A percentile compares a stretch with the other conserved stretches of the same genome.
Evolutionary conservation across 2,888 invertebrate genomes (phyloP).

Genomic region (Campoplex capitator): DNA sequence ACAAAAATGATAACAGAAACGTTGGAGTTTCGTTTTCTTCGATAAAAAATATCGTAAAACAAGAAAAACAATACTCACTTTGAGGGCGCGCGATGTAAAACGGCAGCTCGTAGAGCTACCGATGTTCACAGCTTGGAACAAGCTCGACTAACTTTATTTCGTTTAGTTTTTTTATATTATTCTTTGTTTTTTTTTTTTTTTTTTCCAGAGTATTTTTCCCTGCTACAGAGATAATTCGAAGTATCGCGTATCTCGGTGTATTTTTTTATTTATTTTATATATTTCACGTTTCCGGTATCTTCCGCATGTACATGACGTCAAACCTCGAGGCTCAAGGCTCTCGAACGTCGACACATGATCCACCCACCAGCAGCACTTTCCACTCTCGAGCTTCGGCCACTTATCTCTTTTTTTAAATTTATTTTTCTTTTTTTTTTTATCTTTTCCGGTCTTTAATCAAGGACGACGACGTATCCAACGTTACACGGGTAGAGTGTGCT

Average conservation of each 20-base stretch:
- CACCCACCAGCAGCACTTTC: conserved; percentile 45
- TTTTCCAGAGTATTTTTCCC: not conserved
- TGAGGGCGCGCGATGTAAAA: conserved; percentile 76
- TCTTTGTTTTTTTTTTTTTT: not conserved
- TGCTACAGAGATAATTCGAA: not conserved
- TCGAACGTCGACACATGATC: conserved; percentile 55
- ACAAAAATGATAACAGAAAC: not conserved
- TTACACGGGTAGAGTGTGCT: conserved; percentile 12
- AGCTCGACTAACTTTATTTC: conserved; percentile 12
- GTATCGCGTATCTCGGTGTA: not conserved
- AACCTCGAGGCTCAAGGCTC: conserved; percentile 18
- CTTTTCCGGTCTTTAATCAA: conserved; percentile 41
- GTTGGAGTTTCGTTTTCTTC: not conserved
- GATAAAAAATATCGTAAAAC: not conserved
- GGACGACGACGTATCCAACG: conserved; percentile 37
- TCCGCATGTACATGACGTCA: conserved; percentile 42
- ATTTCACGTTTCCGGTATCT: conserved; percentile 42
- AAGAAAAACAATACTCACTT: conserved; percentile 72
- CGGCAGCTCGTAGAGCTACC: conserved; percentile 72
- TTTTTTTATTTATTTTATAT: not conserved
- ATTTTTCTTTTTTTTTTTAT: conserved; percentile 19
- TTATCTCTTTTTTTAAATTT: not conserved
- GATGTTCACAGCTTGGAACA: conserved; percentile 25
- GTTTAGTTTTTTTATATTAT: not conserved
- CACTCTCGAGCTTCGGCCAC: conserved; percentile 42